A percentile compares a stretch with the other conserved stretches of the same genome.
Evolutionary conservation across 2,797 vertebrate species (phyloP).

Genomic region (Kryptopterus vitreolus): DNA sequence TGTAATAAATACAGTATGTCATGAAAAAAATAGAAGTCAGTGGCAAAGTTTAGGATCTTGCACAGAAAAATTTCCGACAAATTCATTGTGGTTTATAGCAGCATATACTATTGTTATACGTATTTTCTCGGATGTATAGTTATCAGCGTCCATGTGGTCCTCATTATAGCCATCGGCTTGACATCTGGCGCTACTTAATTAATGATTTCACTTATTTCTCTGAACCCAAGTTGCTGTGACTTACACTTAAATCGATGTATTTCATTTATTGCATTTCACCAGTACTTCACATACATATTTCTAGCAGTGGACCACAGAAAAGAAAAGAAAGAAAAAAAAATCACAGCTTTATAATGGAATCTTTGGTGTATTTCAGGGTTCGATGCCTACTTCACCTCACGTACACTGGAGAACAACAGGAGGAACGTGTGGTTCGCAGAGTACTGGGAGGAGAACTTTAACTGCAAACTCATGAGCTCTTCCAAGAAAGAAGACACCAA

Average conservation of each 20-base stretch:
- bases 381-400: conserved; percentile 87
- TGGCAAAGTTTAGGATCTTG: no score
- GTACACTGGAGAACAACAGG: conserved; percentile 92
- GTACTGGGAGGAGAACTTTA: conserved; percentile 98
- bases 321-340: no score
- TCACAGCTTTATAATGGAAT: background rate
- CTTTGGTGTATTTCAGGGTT: conserved; percentile 76
- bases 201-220: background rate
- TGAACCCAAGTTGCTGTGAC: background rate
- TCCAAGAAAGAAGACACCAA: conserved; percentile 90
- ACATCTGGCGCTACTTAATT: background rate
- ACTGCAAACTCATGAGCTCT: conserved; percentile 94
- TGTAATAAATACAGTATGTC: no score
- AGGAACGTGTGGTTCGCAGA: conserved; percentile 97
- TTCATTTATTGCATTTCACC: background rate
- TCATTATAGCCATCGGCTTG: no score
- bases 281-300: background rate
- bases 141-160: no score
- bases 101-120: no score
- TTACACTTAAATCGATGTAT: background rate
- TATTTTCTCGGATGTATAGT: no score
- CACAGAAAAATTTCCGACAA: no score
- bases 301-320: background rate
- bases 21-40: no score
- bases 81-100: no score